phyloP scores from a whole-genome alignment of 2,888 invertebrate genomes.

The Troides oblongomaculatus region DNA sequence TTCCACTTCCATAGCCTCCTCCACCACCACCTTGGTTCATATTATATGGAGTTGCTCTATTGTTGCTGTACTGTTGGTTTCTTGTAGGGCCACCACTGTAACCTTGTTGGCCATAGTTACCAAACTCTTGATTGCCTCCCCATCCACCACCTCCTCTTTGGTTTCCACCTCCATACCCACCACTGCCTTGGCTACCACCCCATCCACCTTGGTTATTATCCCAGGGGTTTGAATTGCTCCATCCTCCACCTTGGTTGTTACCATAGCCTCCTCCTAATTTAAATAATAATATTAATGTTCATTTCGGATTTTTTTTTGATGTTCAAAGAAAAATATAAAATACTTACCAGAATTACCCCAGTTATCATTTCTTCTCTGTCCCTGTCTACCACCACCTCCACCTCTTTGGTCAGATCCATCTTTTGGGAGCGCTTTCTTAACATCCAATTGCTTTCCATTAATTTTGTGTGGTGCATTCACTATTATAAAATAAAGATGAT shows the following conservation, averaged over 20 bases:
- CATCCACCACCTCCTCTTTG: constrained; percentile 60
- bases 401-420: constrained; percentile 82
- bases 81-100: constrained; percentile 93
- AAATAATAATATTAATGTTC: constrained; percentile 1
- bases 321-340: constrained; percentile 5
- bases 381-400: constrained; percentile 65
- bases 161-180: constrained; percentile 33
- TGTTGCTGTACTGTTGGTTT: constrained; percentile 85
- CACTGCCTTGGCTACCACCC: constrained; percentile 48
- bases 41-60: constrained; percentile 86
- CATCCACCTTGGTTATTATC: constrained; percentile 60
- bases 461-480: constrained; percentile 92
- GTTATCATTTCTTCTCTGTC: constrained; percentile 61
- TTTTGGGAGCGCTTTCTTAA: constrained; percentile 95
- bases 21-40: constrained; percentile 80
- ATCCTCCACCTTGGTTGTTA: constrained; percentile 70
- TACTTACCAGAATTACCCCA: constrained; percentile 58
- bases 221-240: constrained; percentile 74
- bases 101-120: constrained; percentile 89
- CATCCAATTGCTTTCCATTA: constrained; percentile 92
- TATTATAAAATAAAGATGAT: constrained; percentile 47
- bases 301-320: not conserved
- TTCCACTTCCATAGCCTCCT: constrained; percentile 56
- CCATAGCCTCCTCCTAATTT: constrained; percentile 67
- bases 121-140: constrained; percentile 84